phyloP scores from a whole-genome alignment of 2,797 vertebrate genomes.

The Tauraco hartlaubi region DNA sequence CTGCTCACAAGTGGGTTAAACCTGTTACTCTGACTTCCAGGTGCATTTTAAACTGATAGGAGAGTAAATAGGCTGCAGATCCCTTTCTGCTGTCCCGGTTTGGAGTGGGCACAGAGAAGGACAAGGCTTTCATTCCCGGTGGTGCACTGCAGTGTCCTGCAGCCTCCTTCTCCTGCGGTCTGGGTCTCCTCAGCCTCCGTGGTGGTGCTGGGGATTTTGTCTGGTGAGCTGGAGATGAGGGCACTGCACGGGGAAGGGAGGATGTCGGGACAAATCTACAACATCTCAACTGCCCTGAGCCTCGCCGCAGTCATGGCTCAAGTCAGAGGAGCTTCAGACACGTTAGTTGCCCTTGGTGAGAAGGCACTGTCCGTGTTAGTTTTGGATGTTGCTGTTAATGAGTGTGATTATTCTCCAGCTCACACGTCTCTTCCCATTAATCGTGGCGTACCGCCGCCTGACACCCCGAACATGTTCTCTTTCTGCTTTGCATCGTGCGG shows the following conservation, averaged over 20 bases:
- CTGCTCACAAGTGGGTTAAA: neutral
- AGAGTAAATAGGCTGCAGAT: neutral
- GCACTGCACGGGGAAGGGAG: neutral
- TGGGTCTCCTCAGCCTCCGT: neutral
- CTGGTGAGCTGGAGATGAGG: neutral
- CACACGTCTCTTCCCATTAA: neutral
- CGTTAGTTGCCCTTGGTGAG: neutral
- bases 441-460: neutral
- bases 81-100: neutral
- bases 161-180: accelerated
- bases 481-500: neutral
- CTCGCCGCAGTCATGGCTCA: accelerated
- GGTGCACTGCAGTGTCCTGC: neutral
- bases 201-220: neutral
- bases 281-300: accelerated
- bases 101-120: neutral
- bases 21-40: neutral
- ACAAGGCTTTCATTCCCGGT: neutral
- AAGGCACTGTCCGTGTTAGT: neutral
- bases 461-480: slow-evolving; percentile 32
- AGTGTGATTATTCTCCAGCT: neutral
- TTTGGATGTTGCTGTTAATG: neutral
- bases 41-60: neutral
- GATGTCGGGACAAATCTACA: neutral
- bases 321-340: neutral